Evolutionary conservation across 2,888 invertebrate genomes (phyloP), one percentile per base, ranked within the genome.

Genomic region (Crematogaster levior): DNA sequence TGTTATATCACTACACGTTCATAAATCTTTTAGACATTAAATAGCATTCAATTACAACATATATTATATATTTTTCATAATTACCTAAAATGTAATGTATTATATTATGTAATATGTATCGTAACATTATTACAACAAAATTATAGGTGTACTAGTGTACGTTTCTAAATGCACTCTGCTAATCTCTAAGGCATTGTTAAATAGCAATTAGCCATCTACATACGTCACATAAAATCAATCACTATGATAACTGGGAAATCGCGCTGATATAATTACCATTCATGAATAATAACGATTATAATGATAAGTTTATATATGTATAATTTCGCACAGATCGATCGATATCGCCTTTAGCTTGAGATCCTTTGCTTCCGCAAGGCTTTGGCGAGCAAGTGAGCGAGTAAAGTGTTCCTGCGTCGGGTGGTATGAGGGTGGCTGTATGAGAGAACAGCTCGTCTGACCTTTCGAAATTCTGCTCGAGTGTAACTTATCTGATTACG

Each of bases 401-500:
- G 68, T 6, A 56, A 68, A 77, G 34, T 34, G 56, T 79, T 40
- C 15, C 73, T 30, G 43, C 34, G 21, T 66, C 53, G 7, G 30
- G 40, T 61, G n/a, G 12, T 37, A 56, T 12, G 77, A 77, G 66
- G 53, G 66, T 66, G 53, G 70, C 40, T 21, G 30, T 65, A 40
- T 21, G 72, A 63, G 74, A 24, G 46, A 58, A 7, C 77, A 58
- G 70, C 37, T 34, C 68, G 77, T 58, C 70, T 79, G 77, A 79
- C 70, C 77, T 79, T 79, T 79, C 43, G 18, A 79, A 79, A 68
- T 79, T 56, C 70, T 70, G 70, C 46, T 79, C 70, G 43, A 77
- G 77, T 79, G 77, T 79, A 70, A 79, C 56, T 79, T 79, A 79
- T 79, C 46, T 56, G 56, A 70, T 79, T 79, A 79, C 70, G 56